Conservation (phyloP, 2,888 invertebrate species). For the Epirrhoe alternata region DNA sequence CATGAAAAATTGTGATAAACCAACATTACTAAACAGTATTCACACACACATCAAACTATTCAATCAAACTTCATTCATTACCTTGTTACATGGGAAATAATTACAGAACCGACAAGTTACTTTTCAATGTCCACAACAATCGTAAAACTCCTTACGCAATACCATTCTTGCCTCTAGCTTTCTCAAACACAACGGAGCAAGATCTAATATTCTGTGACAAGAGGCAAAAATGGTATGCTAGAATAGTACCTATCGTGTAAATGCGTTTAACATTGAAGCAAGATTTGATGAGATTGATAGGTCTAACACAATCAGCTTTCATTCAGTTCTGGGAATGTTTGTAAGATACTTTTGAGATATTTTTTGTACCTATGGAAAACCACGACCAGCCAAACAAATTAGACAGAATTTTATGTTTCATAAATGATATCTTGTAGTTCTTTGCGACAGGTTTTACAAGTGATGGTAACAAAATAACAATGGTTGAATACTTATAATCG, state of each 20-base stretch:
- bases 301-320: slow-evolving; percentile 1
- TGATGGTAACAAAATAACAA: not conserved
- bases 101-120: slow-evolving; percentile 28
- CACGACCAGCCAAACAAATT: not conserved
- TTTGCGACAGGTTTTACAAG: not conserved
- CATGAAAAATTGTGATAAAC: not conserved
- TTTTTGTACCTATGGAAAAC: not conserved
- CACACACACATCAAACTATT: slow-evolving; percentile 6
- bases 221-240: too few relatives aligned
- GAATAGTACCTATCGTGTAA: not conserved
- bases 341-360: not conserved
- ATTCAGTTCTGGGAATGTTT: not conserved
- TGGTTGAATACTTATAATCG: not conserved
- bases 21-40: not conserved
- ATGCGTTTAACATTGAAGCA: slow-evolving; percentile 5
- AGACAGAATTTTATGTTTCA: not conserved
- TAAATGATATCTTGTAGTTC: not conserved
- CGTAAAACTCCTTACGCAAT: too few relatives aligned
- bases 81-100: slow-evolving; percentile 9
- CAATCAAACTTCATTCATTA: slow-evolving; percentile 12
- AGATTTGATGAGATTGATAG: slow-evolving; percentile 15
- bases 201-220: too few relatives aligned
- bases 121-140: slow-evolving; percentile 23
- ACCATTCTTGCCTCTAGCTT: too few relatives aligned
- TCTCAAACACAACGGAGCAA: too few relatives aligned